Evolutionary conservation across 2,888 invertebrate species (phyloP), one percentile per base, ranked within the genome.

Genomic region (Andrena hattorfiana): DNA sequence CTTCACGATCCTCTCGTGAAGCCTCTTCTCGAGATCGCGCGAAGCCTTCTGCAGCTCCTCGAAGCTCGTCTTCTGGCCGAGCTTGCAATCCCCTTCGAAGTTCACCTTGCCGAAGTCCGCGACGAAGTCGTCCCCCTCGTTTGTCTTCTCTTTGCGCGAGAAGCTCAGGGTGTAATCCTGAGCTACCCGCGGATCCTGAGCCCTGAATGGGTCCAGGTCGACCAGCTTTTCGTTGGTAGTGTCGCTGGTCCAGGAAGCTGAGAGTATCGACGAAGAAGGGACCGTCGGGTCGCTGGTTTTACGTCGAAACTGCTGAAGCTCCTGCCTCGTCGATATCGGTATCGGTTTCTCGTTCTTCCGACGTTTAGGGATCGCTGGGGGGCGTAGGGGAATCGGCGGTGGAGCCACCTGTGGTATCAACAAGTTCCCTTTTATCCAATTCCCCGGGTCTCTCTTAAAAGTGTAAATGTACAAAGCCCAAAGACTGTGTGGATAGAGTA

Each of bases 321-420:
- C 83, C 73, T 85, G 87, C 8, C 79, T 70, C 8, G 71, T 62
- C 23, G 75, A 10, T 0, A 91, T 49, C 16, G 91, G 91, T 71
- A 93, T 91, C 66, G 93, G 93, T 76, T 91, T 90, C 77, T 93
- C 93, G 82, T 93, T 90, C 62, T 89, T 91, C 70, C 87, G 94
- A 76, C 95, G 91, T 87, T 95, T 95, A 59, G 95, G 95, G 59
- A 95, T 95, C 59, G 94, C 94, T 20, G 95, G 95, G 66, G 95
- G 94, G 84, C 95, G 92, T 82, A 93, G 85, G 35, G 95, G 95
- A 76, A 95, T 94, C 70, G 95, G 94, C 8, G 95, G 95, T 56
- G 94, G 94, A 81, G 91, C 91, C 78, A 92, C 92, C 92, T 92
- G 85, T 16, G 23, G 62, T 32, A 82, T 74, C 83, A 68, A 77